Conservation (phyloP, 2,113 vertebrate genomes). For the Zosterops lateralis region DNA sequence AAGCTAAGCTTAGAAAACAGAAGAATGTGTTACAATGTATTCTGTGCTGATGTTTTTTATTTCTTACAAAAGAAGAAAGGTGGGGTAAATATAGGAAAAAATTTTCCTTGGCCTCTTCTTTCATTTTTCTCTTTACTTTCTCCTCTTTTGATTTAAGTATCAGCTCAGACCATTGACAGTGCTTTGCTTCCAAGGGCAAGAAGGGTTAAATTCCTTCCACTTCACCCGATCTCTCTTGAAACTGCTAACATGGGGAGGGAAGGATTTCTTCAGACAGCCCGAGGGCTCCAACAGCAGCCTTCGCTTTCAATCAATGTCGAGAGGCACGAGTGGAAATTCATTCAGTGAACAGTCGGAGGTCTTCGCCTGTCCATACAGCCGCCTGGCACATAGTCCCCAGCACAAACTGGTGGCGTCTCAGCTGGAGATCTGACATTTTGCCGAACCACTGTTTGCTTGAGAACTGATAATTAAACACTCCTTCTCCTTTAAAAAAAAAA, state of each 20-base stretch:
- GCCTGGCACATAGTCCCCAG: conserved; percentile 60
- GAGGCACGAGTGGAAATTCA: conserved; percentile 71
- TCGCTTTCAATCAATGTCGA: conserved; percentile 72
- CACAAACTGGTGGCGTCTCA: conserved; percentile 56
- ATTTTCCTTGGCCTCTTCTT: neutral
- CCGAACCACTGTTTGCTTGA: conserved; percentile 55
- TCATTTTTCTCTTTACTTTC: neutral
- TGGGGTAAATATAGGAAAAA: accelerated
- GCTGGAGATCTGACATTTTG: conserved; percentile 64
- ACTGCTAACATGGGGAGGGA: conserved; percentile 47
- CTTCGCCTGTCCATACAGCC: conserved; percentile 52
- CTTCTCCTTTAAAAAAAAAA: neutral
- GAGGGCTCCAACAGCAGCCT: conserved; percentile 66
- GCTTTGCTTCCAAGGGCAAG: neutral
- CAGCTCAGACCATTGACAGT: neutral
- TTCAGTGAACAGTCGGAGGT: conserved; percentile 70
- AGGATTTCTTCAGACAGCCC: conserved; percentile 66
- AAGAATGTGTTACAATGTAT: accelerated
- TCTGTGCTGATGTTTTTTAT: neutral
- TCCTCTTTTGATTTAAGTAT: neutral
- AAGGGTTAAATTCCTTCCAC: conserved; percentile 33
- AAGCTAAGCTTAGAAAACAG: neutral
- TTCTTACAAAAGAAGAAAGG: neutral
- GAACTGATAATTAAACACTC: conserved; percentile 73
- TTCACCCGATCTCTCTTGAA: neutral